Conservation (phyloP, 2,797 vertebrate genomes). For the Anisognathus igniventris region DNA sequence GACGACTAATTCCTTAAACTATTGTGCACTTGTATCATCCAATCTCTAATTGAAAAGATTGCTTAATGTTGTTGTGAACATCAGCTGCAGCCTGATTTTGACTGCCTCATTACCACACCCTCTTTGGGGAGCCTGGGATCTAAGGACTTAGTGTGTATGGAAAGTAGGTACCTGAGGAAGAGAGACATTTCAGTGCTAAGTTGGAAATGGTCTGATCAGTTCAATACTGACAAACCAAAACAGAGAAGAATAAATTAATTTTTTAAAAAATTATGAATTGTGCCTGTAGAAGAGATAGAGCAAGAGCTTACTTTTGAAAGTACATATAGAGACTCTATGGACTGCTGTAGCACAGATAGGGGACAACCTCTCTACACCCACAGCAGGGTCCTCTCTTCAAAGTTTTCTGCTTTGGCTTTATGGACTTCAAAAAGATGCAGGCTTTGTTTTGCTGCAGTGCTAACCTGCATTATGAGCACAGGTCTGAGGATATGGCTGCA, state of each 20-base stretch:
- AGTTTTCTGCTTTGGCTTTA: neutral
- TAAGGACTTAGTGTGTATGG: neutral
- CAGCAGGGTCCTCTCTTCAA: neutral
- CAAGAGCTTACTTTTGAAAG: neutral
- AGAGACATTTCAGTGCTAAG: neutral
- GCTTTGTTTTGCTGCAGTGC: neutral
- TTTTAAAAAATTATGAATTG: neutral
- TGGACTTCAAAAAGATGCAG: neutral
- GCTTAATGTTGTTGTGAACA: neutral
- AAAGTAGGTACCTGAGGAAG: neutral
- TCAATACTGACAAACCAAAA: neutral
- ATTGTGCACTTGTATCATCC: neutral
- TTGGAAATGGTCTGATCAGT: neutral
- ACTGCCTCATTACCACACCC: neutral
- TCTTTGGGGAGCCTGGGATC: neutral
- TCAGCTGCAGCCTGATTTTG: neutral
- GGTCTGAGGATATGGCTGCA: neutral
- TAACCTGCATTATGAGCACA: neutral
- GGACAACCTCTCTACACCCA: neutral
- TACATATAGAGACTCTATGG: accelerated
- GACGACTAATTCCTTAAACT: neutral
- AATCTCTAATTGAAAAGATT: neutral
- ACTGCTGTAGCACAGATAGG: neutral
- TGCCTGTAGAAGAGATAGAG: neutral
- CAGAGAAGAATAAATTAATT: neutral